Conservation (phyloP, 2,113 vertebrate genomes). For the Crocuta crocuta region DNA sequence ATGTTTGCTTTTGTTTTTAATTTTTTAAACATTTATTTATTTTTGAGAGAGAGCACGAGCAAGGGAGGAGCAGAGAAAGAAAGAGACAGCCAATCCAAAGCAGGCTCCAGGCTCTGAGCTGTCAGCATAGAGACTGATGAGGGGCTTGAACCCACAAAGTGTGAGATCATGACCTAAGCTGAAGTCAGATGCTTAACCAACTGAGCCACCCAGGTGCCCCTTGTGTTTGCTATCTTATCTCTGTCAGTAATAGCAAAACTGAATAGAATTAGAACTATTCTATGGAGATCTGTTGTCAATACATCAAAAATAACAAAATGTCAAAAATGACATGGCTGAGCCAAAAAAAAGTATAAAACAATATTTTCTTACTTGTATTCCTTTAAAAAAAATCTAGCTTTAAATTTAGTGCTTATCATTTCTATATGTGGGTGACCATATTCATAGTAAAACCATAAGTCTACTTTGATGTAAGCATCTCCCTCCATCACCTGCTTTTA, state of each 20-base stretch:
- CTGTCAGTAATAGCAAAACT: constrained; percentile 16
- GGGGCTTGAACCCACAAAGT: too few species aligned
- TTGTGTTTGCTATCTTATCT: constrained; percentile 44
- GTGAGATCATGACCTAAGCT: too few species aligned
- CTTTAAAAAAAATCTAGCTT: constrained; percentile 7
- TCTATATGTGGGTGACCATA: background rate
- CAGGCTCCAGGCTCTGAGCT: too few species aligned
- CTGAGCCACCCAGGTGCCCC: too few species aligned
- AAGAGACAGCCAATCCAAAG: too few species aligned
- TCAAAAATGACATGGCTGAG: constrained; percentile 22
- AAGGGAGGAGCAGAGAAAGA: too few species aligned
- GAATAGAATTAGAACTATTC: constrained; percentile 45
- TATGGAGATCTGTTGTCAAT: background rate
- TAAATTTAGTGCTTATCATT: constrained; percentile 51
- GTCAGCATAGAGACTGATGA: too few species aligned
- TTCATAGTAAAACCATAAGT: background rate
- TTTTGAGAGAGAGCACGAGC: too few species aligned
- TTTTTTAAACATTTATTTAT: too few species aligned
- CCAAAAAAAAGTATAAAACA: constrained; percentile 44
- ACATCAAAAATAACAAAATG: constrained; percentile 63
- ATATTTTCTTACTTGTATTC: constrained; percentile 42
- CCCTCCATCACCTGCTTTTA: background rate
- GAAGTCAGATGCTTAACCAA: too few species aligned
- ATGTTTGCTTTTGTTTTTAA: background rate
- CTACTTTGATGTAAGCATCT: background rate